A percentile compares a stretch with the other conserved stretches of the same genome.
These are phyloP conservation scores for Threskiornis aethiopicus DNA, from an alignment of 2,797 vertebrate species.

Conservation along the genomic window DNA sequence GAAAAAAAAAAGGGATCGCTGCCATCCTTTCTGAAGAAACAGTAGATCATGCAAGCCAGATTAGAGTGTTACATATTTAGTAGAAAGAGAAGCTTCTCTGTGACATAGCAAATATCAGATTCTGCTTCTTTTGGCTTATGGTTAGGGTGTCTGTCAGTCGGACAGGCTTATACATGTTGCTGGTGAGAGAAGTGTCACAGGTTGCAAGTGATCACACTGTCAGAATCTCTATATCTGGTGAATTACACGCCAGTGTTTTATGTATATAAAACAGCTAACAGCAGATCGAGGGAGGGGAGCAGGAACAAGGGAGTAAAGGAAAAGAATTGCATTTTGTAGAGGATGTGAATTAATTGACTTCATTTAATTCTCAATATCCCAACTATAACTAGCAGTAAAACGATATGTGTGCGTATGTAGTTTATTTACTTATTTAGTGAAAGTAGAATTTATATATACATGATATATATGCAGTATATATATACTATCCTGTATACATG, in stretches of 20 bases:
- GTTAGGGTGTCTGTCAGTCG: background rate
- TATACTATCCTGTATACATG: background rate
- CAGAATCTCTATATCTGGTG: background rate
- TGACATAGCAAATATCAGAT: background rate
- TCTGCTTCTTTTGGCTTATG: background rate
- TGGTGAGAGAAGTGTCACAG: background rate
- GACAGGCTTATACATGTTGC: background rate
- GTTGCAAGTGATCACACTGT: background rate
- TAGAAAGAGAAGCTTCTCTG: background rate
- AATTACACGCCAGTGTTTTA: background rate
- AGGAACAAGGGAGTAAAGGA: background rate
- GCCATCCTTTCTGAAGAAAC: background rate
- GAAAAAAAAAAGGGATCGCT: background rate
- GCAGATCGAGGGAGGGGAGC: fast-evolving
- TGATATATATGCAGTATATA: background rate
- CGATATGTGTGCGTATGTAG: fast-evolving
- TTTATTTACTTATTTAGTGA: background rate
- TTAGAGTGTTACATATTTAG: background rate
- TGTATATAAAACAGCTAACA: background rate
- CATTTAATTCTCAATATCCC: background rate
- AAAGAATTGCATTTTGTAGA: background rate
- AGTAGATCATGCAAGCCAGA: background rate
- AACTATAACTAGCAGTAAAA: background rate
- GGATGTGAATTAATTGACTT: background rate
- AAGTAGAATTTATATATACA: background rate